Base-by-base conservation (phyloP, 2,113 vertebrate species). In the Rhinolophus sinicus region DNA sequence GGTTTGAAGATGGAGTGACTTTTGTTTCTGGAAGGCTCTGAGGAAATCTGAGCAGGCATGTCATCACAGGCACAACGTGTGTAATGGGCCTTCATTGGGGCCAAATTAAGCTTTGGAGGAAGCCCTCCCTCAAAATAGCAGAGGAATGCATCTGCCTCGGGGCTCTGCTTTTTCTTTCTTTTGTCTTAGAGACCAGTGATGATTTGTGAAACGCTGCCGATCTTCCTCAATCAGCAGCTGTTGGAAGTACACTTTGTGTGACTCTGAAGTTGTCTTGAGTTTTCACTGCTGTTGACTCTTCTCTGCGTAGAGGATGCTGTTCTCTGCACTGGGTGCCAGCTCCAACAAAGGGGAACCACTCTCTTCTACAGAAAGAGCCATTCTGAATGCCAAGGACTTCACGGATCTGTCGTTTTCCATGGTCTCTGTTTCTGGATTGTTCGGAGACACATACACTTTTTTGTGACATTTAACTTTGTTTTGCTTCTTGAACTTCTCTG, bases 151-250 rank as follows among this genome's bases (percentile, higher is more conserved):
- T 72, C 82, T 3, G 50, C 93, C 94, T 93, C 58, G 56, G 64
- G 81, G 22, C 88, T 81, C 88, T 81, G 83, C 54, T 93, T 90
- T 77, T 92, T 92, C 70, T 80, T 24, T 50, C 83, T 52, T 75
- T 14, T 2, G 3, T 22, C 26, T 85, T 33, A 0, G 56, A 97
- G 56, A 90, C 50, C 18, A 24, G 65, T 56, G 88, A 40, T 95
- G 96, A 97, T 98, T 96, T 97, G 96, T 11, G 47, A 96, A 92
- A 58, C 44, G 95, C 73, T 87, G 85, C 76, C 60, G 90, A 90
- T 82, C n/a, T 95, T 85, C 89, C 87, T 35, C 72, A 60, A 33
- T 8, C 93, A 80, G 94, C 21, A 94, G 75, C 86, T 92, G 82
- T 40, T 47, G 95, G 90, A 95, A 50, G 86, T 0, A 88, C 40